Percentiles rank a stretch among this genome's conserved stretches.
phyloP scores from a whole-genome alignment of 2,888 invertebrate species.

The Spialia ferax region DNA sequence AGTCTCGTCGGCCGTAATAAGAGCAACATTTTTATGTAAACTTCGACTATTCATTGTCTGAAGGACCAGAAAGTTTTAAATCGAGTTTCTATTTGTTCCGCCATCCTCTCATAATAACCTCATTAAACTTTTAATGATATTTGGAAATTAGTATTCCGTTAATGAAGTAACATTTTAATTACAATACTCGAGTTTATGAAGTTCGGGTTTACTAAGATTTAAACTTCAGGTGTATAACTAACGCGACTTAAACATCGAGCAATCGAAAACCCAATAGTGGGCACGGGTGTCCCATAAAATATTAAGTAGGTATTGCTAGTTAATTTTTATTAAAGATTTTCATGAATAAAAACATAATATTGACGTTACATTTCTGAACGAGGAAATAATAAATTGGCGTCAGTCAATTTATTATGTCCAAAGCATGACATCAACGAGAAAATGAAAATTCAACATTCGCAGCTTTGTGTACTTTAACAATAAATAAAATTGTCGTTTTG shows the following conservation, averaged over 20 bases:
- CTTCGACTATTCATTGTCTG: conserved; percentile 37
- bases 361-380: background rate
- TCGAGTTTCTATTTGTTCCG: conserved; percentile 34
- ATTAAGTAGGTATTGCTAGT: too few relatives aligned
- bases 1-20: conserved; percentile 13
- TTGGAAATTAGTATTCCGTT: conserved; percentile 29
- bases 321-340: background rate
- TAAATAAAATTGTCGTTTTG: conserved; percentile 7
- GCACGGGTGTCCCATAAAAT: too few relatives aligned
- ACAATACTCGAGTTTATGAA: background rate
- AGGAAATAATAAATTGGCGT: background rate
- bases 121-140: conserved; percentile 39
- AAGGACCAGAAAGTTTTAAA: conserved; percentile 35
- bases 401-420: conserved; percentile 1
- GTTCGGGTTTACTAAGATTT: background rate
- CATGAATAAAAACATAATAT: background rate
- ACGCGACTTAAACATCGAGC: too few relatives aligned
- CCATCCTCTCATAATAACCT: conserved; percentile 31
- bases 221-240: background rate
- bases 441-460: conserved; percentile 20
- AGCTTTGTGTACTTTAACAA: conserved; percentile 7
- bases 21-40: conserved; percentile 37
- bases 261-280: too few relatives aligned
- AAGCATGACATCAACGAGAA: background rate
- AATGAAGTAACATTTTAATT: conserved; percentile 22